Evolutionary conservation across 2,797 vertebrate genomes (phyloP).

Genomic region (Chelmon rostratus): DNA sequence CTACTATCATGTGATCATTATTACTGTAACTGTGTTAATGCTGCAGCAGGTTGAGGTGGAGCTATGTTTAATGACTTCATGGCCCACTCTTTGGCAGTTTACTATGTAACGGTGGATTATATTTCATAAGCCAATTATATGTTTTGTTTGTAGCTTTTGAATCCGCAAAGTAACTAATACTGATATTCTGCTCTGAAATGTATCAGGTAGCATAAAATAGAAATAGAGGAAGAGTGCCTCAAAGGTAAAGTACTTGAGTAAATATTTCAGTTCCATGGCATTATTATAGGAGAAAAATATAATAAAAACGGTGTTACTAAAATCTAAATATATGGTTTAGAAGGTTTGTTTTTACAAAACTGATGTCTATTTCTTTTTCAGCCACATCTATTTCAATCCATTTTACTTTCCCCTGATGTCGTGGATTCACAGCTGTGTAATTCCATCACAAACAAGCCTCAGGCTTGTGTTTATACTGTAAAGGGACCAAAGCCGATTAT

Average conservation of each 20-base stretch:
- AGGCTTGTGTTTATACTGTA: constrained; percentile 21
- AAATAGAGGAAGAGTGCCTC: neutral
- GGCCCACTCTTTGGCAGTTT: neutral
- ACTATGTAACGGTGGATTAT: neutral
- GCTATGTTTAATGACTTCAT: neutral
- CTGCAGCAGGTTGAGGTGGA: neutral
- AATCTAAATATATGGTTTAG: neutral
- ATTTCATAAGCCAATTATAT: neutral
- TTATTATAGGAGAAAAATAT: neutral
- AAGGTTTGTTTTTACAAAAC: neutral
- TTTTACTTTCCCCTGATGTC: neutral
- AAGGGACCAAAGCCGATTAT: constrained; percentile 72
- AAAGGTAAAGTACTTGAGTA: neutral
- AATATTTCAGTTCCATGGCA: neutral
- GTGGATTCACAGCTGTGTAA: neutral
- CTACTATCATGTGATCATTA: too few relatives aligned
- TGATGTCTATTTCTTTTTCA: neutral
- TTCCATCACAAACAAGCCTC: neutral
- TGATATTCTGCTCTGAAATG: neutral
- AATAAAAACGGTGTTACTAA: neutral
- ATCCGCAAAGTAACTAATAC: neutral
- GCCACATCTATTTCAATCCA: neutral
- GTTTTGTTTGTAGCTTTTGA: neutral
- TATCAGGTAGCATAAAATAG: neutral
- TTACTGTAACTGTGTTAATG: too few relatives aligned